These are phyloP conservation scores for Salvelinus alpinus DNA, from an alignment of 2,113 vertebrate species.

Conservation along the genomic window DNA sequence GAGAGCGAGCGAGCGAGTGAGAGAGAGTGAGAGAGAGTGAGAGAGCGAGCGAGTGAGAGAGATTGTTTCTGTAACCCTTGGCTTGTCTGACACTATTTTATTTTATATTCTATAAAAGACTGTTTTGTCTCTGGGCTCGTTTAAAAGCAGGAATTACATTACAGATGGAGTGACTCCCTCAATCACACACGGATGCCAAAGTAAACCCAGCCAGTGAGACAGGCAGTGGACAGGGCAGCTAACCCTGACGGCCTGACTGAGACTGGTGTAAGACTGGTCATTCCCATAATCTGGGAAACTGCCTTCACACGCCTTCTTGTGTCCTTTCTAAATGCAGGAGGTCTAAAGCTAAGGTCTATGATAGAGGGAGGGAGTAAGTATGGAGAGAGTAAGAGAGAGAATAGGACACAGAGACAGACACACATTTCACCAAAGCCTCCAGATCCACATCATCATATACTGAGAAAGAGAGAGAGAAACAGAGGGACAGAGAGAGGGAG, in stretches of 20 bases:
- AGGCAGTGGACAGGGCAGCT: conserved; percentile 20
- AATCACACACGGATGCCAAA: conserved; percentile 31
- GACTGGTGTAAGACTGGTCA: conserved; percentile 40
- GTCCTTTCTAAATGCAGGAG: no score
- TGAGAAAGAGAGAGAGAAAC: not conserved
- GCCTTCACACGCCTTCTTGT: not conserved
- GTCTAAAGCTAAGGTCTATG: no score
- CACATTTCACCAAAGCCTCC: conserved; percentile 84
- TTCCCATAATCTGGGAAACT: conserved; percentile 37
- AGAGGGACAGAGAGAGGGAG: not conserved
- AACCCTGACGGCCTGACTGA: conserved; percentile 22
- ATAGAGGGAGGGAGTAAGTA: no score
- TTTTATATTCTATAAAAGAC: not conserved
- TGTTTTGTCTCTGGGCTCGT: conserved; percentile 33
- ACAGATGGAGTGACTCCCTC: no score
- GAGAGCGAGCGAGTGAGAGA: no score
- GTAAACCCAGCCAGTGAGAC: conserved; percentile 44
- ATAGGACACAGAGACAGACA: conserved; percentile 76
- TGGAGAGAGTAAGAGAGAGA: conserved; percentile 83
- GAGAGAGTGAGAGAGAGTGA: no score
- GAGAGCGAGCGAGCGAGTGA: no score
- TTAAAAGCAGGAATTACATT: no score
- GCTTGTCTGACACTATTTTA: not conserved
- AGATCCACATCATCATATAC: conserved; percentile 88
- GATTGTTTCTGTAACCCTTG: not conserved